Evolutionary conservation across 2,113 vertebrate species (phyloP).

Genomic region (Rallus limicola): DNA sequence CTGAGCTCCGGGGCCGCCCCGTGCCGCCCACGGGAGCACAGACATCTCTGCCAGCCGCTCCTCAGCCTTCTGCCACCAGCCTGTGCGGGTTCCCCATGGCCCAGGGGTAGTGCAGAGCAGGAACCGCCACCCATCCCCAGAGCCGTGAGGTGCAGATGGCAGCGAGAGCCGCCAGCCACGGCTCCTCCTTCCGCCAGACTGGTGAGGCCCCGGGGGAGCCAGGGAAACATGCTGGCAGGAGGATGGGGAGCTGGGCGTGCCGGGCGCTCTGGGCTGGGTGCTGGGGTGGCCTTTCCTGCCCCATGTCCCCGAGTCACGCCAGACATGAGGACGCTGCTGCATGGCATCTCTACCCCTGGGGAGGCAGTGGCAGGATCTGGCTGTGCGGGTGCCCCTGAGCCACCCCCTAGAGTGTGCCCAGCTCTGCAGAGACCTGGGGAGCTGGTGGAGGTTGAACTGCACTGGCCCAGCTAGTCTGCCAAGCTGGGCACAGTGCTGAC

Average conservation of each 20-base stretch:
- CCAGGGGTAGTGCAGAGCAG: not conserved
- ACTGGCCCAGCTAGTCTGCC: not conserved
- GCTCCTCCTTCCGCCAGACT: slow-evolving; percentile 55
- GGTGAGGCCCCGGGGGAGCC: not conserved
- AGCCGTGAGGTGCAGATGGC: slow-evolving; percentile 54
- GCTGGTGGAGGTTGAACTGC: not conserved
- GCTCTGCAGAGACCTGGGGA: not conserved
- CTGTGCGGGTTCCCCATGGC: not conserved
- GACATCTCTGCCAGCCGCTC: not conserved
- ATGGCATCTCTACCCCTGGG: rapidly evolving
- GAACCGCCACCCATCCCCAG: slow-evolving; percentile 13
- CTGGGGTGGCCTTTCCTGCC: not conserved
- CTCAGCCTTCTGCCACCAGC: not conserved
- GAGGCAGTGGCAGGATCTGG: not conserved
- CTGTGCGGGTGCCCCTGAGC: rapidly evolving
- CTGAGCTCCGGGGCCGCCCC: not conserved
- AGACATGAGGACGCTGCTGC: rapidly evolving
- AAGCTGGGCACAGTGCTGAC: not conserved
- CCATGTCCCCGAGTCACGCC: rapidly evolving
- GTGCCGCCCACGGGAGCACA: rapidly evolving
- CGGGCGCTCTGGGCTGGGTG: rapidly evolving
- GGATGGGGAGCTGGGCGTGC: not conserved
- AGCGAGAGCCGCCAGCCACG: slow-evolving; percentile 23
- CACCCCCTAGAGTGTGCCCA: not conserved
- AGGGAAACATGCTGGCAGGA: not conserved